phyloP scores from a whole-genome alignment of 2,888 invertebrate species.

The Trachelus iudaicus region DNA sequence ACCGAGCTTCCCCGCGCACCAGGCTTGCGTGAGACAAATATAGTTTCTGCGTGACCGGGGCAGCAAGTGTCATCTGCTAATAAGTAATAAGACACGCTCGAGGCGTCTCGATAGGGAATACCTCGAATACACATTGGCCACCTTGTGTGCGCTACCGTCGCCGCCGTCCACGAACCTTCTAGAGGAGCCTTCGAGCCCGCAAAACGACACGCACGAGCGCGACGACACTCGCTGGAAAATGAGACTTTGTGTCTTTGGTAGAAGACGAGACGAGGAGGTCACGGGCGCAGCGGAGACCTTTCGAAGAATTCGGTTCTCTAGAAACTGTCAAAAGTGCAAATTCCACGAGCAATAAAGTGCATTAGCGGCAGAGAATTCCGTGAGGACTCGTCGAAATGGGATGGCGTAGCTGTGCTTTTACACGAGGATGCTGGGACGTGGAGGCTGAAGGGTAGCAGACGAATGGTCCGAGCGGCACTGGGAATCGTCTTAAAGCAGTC shows the following conservation, averaged over 20 bases:
- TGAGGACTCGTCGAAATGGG: neutral
- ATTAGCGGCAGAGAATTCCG: neutral
- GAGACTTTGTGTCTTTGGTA: neutral
- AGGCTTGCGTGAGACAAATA: constrained; percentile 50
- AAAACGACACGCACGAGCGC: neutral
- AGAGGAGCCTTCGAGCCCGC: neutral
- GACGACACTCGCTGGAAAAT: neutral
- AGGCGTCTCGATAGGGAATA: constrained; percentile 28
- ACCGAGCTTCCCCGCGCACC: constrained; percentile 12
- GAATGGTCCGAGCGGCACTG: neutral
- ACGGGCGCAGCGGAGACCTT: neutral
- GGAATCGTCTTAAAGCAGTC: constrained; percentile 22
- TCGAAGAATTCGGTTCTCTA: neutral
- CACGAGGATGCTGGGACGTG: too few species aligned
- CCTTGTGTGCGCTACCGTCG: neutral
- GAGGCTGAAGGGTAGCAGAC: neutral
- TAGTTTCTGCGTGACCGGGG: constrained; percentile 61
- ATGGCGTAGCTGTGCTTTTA: neutral
- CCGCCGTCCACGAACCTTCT: neutral
- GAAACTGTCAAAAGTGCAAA: neutral
- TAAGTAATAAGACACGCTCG: constrained; percentile 38
- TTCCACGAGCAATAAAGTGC: neutral
- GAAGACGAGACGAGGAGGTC: neutral
- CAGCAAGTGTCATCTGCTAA: constrained; percentile 49
- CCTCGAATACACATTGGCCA: neutral